These are phyloP conservation scores for Leucania comma DNA, from an alignment of 2,888 invertebrate genomes.

Conservation along the genomic window DNA sequence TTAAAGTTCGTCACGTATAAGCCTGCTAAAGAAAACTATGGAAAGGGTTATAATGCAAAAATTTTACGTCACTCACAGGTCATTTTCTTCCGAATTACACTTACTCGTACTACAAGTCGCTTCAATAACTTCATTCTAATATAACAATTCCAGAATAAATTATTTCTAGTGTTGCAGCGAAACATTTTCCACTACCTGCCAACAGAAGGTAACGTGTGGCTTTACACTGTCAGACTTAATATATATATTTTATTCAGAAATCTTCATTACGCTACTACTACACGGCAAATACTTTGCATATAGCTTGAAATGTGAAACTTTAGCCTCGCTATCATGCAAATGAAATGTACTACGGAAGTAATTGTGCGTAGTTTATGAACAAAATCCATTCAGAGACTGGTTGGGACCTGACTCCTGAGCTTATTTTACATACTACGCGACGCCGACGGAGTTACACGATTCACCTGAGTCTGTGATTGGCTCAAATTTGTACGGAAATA, in stretches of 20 bases:
- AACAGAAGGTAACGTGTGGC: not conserved
- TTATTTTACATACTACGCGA: conserved; percentile 37
- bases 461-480: conserved; percentile 38
- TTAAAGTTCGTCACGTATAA: too few relatives aligned
- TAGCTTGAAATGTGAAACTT: conserved; percentile 57
- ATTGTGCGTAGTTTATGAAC: conserved; percentile 66
- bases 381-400: conserved; percentile 56
- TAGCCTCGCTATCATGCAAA: conserved; percentile 62
- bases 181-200: conserved; percentile 7
- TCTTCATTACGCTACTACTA: conserved; percentile 52
- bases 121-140: not conserved
- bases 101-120: too few relatives aligned
- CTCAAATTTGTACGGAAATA: conserved; percentile 31
- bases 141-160: not conserved
- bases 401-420: conserved; percentile 32
- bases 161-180: conserved; percentile 3
- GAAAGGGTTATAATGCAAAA: too few relatives aligned
- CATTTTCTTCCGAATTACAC: too few relatives aligned
- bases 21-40: too few relatives aligned
- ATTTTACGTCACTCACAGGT: too few relatives aligned
- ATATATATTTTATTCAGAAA: conserved; percentile 47
- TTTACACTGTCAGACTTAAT: conserved; percentile 36
- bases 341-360: conserved; percentile 59
- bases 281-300: conserved; percentile 51
- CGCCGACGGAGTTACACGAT: conserved; percentile 30